phyloP scores from a whole-genome alignment of 2,888 invertebrate species.

The Nomada ferruginata region DNA sequence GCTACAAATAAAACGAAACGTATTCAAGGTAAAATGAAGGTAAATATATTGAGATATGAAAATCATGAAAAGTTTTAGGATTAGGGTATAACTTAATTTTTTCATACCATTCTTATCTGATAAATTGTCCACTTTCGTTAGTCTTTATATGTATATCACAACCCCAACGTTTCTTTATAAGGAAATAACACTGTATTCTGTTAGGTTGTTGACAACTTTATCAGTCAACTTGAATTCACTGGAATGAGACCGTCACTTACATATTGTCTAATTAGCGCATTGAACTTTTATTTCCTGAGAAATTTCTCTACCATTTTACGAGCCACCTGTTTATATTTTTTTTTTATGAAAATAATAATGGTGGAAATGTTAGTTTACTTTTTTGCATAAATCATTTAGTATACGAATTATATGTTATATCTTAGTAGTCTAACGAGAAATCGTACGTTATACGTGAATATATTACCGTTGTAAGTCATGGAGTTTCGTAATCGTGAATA shows the following conservation, averaged over 20 bases:
- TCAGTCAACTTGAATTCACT: constrained; percentile 19
- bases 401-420: constrained; percentile 25
- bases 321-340: constrained; percentile 37
- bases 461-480: not conserved
- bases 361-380: constrained; percentile 42
- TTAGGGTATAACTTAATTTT: constrained; percentile 30
- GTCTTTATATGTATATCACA: constrained; percentile 60
- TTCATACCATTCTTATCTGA: constrained; percentile 26
- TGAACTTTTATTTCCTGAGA: constrained; percentile 44
- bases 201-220: constrained; percentile 36
- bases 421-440: constrained; percentile 20
- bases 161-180: constrained; percentile 76
- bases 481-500: constrained; percentile 22
- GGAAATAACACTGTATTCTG: constrained; percentile 70
- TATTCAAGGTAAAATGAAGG: constrained; percentile 10
- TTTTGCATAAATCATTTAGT: constrained; percentile 25
- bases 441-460: too few relatives aligned
- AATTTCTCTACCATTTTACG: constrained; percentile 45
- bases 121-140: constrained; percentile 51
- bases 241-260: constrained; percentile 13
- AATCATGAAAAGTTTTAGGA: constrained; percentile 17
- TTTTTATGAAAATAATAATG: constrained; percentile 34
- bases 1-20: constrained; percentile 20
- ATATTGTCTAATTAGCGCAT: constrained; percentile 39
- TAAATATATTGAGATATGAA: constrained; percentile 24